Conservation (phyloP, 2,888 invertebrate genomes). For the Cerastis leucographa region DNA sequence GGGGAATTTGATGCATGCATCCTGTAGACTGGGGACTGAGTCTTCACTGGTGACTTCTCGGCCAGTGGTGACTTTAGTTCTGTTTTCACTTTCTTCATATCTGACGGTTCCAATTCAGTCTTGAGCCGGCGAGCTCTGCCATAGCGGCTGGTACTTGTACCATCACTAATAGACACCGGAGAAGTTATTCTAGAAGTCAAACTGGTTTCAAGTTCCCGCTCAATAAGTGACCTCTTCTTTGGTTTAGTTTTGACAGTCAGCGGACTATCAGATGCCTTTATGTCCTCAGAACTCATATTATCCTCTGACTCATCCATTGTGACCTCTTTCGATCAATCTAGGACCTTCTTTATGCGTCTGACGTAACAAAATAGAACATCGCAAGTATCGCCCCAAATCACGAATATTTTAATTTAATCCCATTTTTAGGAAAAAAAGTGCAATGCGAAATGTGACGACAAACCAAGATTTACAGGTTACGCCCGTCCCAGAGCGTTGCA, state of each 20-base stretch:
- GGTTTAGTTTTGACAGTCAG: slow-evolving; percentile 76
- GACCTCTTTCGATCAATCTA: slow-evolving; percentile 51
- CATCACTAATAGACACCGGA: slow-evolving; percentile 75
- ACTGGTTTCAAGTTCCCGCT: slow-evolving; percentile 86
- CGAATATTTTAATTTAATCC: slow-evolving; percentile 64
- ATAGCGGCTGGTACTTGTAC: slow-evolving; percentile 89
- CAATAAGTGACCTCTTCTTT: slow-evolving; percentile 86
- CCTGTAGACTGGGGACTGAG: slow-evolving; percentile 80
- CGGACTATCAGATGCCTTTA: slow-evolving; percentile 70
- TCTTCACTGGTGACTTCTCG: slow-evolving; percentile 77
- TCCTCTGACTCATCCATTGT: slow-evolving; percentile 86
- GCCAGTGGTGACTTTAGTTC: slow-evolving; percentile 75
- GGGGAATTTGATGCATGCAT: slow-evolving; percentile 87
- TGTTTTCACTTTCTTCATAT: slow-evolving; percentile 79
- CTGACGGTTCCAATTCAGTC: slow-evolving; percentile 82
- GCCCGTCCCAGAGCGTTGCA: slow-evolving; percentile 69
- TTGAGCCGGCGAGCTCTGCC: slow-evolving; percentile 91
- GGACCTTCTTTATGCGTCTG: slow-evolving; percentile 66
- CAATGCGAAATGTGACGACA: slow-evolving; percentile 70
- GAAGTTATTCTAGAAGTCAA: slow-evolving; percentile 84
- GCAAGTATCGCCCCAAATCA: slow-evolving; percentile 66
- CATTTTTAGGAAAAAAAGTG: slow-evolving; percentile 64
- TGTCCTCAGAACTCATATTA: slow-evolving; percentile 79
- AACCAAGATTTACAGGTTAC: slow-evolving; percentile 68
- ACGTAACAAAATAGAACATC: slow-evolving; percentile 75